Base-by-base conservation (phyloP, 2,113 vertebrate species). In the Pedionomus torquatus region DNA sequence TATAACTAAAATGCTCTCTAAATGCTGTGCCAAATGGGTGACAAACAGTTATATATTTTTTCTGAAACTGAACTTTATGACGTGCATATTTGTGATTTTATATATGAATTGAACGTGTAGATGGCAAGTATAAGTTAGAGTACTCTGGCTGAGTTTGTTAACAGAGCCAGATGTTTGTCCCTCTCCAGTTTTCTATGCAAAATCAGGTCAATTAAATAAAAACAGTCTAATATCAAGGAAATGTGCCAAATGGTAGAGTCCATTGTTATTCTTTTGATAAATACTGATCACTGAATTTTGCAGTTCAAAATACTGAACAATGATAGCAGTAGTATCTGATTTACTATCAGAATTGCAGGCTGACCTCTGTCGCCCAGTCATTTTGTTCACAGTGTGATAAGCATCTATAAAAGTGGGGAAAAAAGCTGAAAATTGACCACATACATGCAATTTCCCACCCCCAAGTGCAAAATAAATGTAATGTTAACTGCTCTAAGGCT, bases 351-450 rank as follows among this genome's bases (percentile, higher is more conserved):
- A 61, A 51, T n/a, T 64, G 69, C 10, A 78, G 64, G 28, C 33
- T 85, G 87, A 91, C 87, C 81, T 95, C 92, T 91, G 55, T 41
- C 33, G 84, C 13, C 2, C n/a, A 55, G 35, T 82, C 35, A 52
- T 91, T 95, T 91, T 66, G 21, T 58, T 94, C 91, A 28, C 83
- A 79, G 61, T 60, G 9, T 41, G 91, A 85, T 55, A 71, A 92
- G 87, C 0, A 0, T 71, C 80, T 74, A n/a, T 33, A 5, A 25
- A 78, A 88, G 55, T 48, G 41, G 16, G 4, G 3, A n/a, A 31
- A 44, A 80, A 79, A 78, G 43, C 21, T 63, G 83, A 87, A 83
- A 86, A 95, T 30, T 66, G 89, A n/a, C 55, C 16, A 1, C 39
- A 8, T 41, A 24, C 23, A 83, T 66, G 86, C 52, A 71, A 35